Evolutionary conservation across 2,113 vertebrate species (phyloP).

Genomic region (Carassius auratus): DNA sequence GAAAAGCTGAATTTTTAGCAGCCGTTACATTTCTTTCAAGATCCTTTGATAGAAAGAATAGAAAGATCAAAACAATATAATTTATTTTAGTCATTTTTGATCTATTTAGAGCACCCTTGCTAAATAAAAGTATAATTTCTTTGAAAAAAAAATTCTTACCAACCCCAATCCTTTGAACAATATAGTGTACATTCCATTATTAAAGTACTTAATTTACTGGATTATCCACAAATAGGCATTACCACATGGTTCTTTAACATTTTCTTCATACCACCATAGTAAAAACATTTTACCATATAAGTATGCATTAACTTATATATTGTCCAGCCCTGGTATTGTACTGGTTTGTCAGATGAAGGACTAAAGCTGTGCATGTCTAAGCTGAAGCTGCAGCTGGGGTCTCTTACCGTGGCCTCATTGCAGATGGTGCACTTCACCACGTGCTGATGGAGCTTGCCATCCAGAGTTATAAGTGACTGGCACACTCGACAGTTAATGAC

Average conservation of each 20-base stretch:
- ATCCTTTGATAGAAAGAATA: no score
- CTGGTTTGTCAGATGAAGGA: no score
- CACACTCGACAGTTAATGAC: constrained; percentile 98
- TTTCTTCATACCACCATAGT: not conserved
- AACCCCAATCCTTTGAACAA: not conserved
- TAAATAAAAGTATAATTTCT: not conserved
- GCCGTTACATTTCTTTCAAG: no score
- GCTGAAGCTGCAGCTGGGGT: constrained; percentile 22
- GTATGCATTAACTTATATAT: not conserved
- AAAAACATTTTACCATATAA: not conserved
- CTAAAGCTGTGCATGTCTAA: constrained; percentile 26
- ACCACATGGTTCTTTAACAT: not conserved
- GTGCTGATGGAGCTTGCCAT: constrained; percentile 97
- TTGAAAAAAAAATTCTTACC: not conserved
- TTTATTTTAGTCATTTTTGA: no score
- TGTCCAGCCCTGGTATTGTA: not conserved
- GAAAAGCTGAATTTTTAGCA: no score
- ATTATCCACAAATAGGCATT: not conserved
- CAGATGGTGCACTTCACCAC: constrained; percentile 98
- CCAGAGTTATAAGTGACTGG: constrained; percentile 96
- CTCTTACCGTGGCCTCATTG: constrained; percentile 95
- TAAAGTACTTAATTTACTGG: not conserved
- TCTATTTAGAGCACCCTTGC: not conserved
- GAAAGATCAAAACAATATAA: no score
- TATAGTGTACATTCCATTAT: not conserved